Base-by-base conservation (phyloP, 2,113 vertebrate species). In the Hemiprocne comata region DNA sequence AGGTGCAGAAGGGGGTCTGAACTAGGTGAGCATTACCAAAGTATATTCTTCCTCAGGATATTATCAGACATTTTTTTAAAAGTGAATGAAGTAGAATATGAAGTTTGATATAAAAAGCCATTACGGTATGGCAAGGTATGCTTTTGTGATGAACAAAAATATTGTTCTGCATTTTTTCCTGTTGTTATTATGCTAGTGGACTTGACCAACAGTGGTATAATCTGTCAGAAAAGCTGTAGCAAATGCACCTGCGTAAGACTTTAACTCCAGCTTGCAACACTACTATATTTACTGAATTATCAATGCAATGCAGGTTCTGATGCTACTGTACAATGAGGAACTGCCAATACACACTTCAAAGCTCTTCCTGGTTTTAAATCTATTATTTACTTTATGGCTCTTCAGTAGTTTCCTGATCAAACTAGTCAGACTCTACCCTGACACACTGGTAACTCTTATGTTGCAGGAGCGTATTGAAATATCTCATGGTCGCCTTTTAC, bases 361-460 rank as follows among this genome's bases (percentile, higher is more conserved):
- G 76, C 36, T 81, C 16, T 79, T 87, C 57, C 61, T 72, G 36
- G 11, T 90, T 96, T 90, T 82, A 87, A 87, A 79, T 90, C 70
- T 82, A 34, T 81, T 81, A 90, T 95, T 96, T 90, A 90, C 38
- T 86, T 38, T 72, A 21, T 0, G 10, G 50, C 36, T 95, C 16
- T 94, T 75, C 65, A 78, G 57, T 53, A 69, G 42, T 71, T 94
- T 84, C 66, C 76, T 90, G 73, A 86, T 95, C 72, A 93, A 86
- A 88, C 38, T 62, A 92, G 40, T 50, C 65, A 73, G n/a, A 34
- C 58, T 89, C 13, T 61, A 17, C 9, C 10, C 57, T 76, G n/a
- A 42, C 36, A 92, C 65, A 29, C 13, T 70, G 48, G 33, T 80
- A 73, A 73, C 29, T 74, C 65, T 50, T 64, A 48, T 0, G 11